Evolutionary conservation across 2,113 vertebrate species (phyloP), one percentile per base, ranked within the genome.

Genomic region (Paraplagusia blochii): DNA sequence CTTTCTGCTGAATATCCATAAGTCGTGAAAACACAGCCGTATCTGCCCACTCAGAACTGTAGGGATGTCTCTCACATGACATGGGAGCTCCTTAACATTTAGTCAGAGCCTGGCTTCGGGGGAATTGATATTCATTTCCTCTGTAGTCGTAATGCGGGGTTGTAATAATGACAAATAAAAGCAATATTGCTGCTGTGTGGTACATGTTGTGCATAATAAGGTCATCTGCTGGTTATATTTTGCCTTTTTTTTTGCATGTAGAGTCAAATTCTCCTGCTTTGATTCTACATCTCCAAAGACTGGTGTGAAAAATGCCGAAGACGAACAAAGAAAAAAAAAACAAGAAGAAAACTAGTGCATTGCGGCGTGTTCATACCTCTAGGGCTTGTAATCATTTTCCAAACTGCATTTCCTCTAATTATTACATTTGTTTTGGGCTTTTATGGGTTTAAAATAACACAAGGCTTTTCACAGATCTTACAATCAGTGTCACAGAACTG

Each of bases 101-200:
- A 78, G 83, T 82, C 77, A 58, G 70, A 80, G 68, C 74, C 64
- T 70, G 47, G 79, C 76, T 80, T 77, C 77, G 72, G 82, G 82
- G 80, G 83, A 68, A 77, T 79, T 85, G 79, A 81, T 85, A 87
- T 87, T 86, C 85, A 80, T 29, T 64, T 73, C 84, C 72, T 81
- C 69, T 81, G 80, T 87, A 80, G 47, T 62, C 33, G 61, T 69
- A 79, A 86, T 73, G 48, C 73, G 58, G 58, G 74, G 85, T 70
- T 65, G 80, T 88, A 88, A 88, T 85, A 82, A 80, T 85, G 83
- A 86, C 72, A 89, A 86, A 85, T 88, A 87, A 85, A 87, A 62
- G 84, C 81, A 83, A 84, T 84, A 81, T 83, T 76, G 67, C 68
- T 53, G 72, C 59, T 66, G 63, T 71, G 77, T 82, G 58, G 72